phyloP scores from a whole-genome alignment of 2,113 vertebrate genomes.

The Lipophrys pholis region DNA sequence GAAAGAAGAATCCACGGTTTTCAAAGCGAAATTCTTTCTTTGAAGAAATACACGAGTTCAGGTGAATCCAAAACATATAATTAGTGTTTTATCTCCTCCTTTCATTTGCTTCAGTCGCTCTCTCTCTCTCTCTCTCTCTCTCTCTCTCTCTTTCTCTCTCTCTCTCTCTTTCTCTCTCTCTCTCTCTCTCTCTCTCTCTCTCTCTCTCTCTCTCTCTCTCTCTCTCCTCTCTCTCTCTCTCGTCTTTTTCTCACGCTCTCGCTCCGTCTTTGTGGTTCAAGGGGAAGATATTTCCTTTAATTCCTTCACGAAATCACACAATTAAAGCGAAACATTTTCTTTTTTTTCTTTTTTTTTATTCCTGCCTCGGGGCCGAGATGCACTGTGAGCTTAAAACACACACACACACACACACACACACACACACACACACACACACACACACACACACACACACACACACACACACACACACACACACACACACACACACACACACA shows the following conservation, averaged over 20 bases:
- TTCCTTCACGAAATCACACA: slow-evolving; percentile 63
- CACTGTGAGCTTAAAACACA: slow-evolving; percentile 39
- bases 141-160: too few relatives aligned
- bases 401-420: slow-evolving; percentile 7
- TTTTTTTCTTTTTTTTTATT: slow-evolving; percentile 11
- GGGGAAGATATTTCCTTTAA: slow-evolving; percentile 50
- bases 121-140: too few relatives aligned
- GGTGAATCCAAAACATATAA: slow-evolving; percentile 55
- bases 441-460: not conserved
- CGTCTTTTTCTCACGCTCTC: too few relatives aligned
- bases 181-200: too few relatives aligned
- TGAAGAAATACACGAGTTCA: slow-evolving; percentile 42
- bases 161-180: too few relatives aligned
- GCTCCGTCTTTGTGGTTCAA: slow-evolving; percentile 34
- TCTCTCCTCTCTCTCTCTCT: too few relatives aligned
- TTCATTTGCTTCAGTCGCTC: slow-evolving; percentile 23
- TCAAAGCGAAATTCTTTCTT: slow-evolving; percentile 4
- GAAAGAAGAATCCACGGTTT: too few relatives aligned
- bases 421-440: not conserved
- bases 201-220: too few relatives aligned
- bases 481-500: slow-evolving; percentile 9
- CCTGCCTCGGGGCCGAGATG: slow-evolving; percentile 28
- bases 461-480: slow-evolving; percentile 12
- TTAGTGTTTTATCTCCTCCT: slow-evolving; percentile 61
- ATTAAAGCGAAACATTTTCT: slow-evolving; percentile 51